phyloP scores from a whole-genome alignment of 2,113 vertebrate species.

The Dicerorhinus sumatrensis region DNA sequence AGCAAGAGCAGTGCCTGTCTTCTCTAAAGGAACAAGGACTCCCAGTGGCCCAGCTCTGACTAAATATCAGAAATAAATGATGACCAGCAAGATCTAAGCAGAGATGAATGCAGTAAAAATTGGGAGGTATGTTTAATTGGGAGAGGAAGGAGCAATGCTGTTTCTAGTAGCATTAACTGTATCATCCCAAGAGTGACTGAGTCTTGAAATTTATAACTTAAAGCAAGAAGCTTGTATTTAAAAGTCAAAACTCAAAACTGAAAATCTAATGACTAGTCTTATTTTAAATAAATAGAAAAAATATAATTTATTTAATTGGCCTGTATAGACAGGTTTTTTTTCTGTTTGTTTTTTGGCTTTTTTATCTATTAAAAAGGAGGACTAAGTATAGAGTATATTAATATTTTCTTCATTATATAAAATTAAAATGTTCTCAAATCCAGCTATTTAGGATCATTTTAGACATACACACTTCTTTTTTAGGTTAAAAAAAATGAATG shows the following conservation, averaged over 20 bases:
- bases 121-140: not conserved
- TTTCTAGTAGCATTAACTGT: not conserved
- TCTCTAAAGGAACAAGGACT: not conserved
- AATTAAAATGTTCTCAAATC: not conserved
- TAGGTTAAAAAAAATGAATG: not conserved
- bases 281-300: not conserved
- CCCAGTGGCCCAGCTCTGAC: not conserved
- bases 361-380: not conserved
- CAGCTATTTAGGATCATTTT: not conserved
- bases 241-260: not conserved
- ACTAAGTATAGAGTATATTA: not conserved
- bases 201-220: not conserved
- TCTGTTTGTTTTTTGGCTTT: not conserved
- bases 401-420: slow-evolving; percentile 10
- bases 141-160: not conserved
- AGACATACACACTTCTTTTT: not conserved
- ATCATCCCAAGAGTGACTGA: not conserved
- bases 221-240: slow-evolving; percentile 27
- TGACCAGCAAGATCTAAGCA: slow-evolving; percentile 21
- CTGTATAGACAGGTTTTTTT: not conserved
- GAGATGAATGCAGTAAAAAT: slow-evolving; percentile 27
- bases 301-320: not conserved
- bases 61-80: slow-evolving; percentile 54
- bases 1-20: not conserved
- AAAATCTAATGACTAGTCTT: not conserved